Conservation (phyloP, 2,888 invertebrate species). For the Sympetrum striolatum region DNA sequence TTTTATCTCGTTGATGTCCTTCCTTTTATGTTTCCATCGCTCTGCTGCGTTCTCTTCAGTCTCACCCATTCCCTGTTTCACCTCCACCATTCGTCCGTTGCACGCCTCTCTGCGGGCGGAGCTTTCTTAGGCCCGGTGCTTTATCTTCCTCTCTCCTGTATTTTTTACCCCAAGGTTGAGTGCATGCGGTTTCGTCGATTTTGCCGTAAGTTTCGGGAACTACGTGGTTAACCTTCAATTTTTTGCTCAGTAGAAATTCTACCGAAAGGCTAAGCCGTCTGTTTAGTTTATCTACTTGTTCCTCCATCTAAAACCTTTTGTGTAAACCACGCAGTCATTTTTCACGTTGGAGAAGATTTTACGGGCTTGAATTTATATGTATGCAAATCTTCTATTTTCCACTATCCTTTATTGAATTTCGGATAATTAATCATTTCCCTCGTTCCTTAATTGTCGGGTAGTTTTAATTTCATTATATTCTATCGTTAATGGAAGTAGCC, state of each 20-base stretch:
- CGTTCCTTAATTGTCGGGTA: not conserved
- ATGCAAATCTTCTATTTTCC: not conserved
- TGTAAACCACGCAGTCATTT: not conserved
- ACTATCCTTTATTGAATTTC: too few species aligned
- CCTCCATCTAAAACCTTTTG: not conserved
- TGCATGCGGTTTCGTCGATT: not conserved
- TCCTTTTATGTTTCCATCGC: not conserved
- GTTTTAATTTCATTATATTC: too few species aligned
- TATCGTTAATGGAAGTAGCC: too few species aligned
- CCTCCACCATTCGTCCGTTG: not conserved
- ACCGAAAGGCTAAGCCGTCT: not conserved
- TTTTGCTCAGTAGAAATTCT: not conserved
- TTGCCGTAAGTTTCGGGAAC: not conserved
- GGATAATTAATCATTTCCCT: not conserved
- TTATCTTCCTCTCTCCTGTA: not conserved
- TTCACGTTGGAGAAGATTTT: not conserved
- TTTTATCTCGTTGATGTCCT: not conserved
- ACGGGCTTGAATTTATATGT: not conserved
- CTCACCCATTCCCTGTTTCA: not conserved
- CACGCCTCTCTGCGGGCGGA: not conserved
- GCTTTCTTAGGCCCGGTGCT: not conserved
- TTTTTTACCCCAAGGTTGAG: not conserved
- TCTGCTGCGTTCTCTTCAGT: not conserved
- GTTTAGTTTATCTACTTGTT: not conserved
- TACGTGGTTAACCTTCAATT: not conserved